phyloP scores from a whole-genome alignment of 2,888 invertebrate species.

The Chrysopilus asiliformis region DNA sequence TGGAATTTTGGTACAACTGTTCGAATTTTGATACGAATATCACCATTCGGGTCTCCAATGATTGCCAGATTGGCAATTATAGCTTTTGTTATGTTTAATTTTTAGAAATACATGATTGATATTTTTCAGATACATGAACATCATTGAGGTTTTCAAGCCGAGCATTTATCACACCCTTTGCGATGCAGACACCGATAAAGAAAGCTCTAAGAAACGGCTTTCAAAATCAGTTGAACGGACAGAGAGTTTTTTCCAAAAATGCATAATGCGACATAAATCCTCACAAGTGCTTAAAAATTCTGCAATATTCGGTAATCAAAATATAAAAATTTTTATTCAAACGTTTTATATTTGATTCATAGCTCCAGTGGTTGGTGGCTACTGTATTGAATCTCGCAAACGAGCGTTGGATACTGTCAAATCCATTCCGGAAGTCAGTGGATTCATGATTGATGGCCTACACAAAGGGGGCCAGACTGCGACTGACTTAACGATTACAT shows the following conservation, averaged over 20 bases:
- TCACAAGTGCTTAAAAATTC: constrained; percentile 39
- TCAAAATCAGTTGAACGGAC: constrained; percentile 59
- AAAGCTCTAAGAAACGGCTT: constrained; percentile 55
- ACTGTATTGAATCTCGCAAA: constrained; percentile 47
- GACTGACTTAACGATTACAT: constrained; percentile 40
- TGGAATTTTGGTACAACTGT: too few relatives aligned
- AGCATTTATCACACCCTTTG: constrained; percentile 70
- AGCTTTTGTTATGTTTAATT: neutral
- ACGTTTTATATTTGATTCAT: constrained; percentile 2
- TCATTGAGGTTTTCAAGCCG: constrained; percentile 63
- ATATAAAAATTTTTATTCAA: constrained; percentile 1
- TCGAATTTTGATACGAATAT: too few relatives aligned
- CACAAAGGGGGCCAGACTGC: constrained; percentile 53
- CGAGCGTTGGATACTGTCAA: constrained; percentile 47
- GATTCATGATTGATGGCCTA: constrained; percentile 71
- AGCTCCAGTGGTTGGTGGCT: constrained; percentile 49
- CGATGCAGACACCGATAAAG: constrained; percentile 44
- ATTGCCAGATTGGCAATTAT: too few relatives aligned
- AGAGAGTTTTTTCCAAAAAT: constrained; percentile 49
- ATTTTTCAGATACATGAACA: constrained; percentile 62
- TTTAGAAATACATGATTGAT: neutral
- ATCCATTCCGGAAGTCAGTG: constrained; percentile 44
- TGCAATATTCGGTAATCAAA: constrained; percentile 37
- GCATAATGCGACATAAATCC: constrained; percentile 48
- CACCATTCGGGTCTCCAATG: too few relatives aligned